These are phyloP conservation scores for Arrhopalites spinosus DNA, from an alignment of 2,888 invertebrate genomes.

Conservation along the genomic window DNA sequence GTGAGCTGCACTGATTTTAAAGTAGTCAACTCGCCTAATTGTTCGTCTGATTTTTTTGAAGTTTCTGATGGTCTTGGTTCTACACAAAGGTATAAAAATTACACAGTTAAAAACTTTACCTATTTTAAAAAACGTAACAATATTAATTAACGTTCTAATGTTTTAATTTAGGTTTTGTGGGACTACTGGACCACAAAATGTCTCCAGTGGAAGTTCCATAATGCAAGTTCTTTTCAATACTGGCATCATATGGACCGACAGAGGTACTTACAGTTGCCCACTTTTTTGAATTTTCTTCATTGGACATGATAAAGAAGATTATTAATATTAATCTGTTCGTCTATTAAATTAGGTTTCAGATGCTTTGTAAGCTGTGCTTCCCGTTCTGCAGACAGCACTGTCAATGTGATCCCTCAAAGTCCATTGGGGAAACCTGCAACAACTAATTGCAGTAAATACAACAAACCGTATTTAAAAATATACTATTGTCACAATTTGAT, in stretches of 20 bases:
- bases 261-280: no score
- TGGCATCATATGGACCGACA: slow-evolving; percentile 25
- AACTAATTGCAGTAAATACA: slow-evolving; percentile 29
- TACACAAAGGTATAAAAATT: slow-evolving; percentile 45
- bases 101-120: no score
- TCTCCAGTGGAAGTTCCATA: slow-evolving; percentile 40
- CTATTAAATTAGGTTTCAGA: slow-evolving; percentile 41
- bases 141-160: not conserved
- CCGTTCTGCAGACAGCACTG: not conserved
- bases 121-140: no score
- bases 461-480: no score
- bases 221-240: slow-evolving; percentile 38
- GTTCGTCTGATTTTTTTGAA: slow-evolving; percentile 44
- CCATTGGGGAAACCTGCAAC: slow-evolving; percentile 15
- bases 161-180: slow-evolving; percentile 47
- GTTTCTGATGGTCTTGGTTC: slow-evolving; percentile 45
- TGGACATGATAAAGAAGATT: no score
- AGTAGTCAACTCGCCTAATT: slow-evolving; percentile 39
- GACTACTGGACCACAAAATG: slow-evolving; percentile 42
- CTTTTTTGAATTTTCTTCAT: no score
- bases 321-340: no score
- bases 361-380: slow-evolving; percentile 45
- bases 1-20: slow-evolving; percentile 45
- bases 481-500: no score
- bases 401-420: slow-evolving; percentile 25